Evolutionary conservation across 2,797 vertebrate species (phyloP), one percentile per base, ranked within the genome.

Genomic region (Limnodromus scolopaceus): DNA sequence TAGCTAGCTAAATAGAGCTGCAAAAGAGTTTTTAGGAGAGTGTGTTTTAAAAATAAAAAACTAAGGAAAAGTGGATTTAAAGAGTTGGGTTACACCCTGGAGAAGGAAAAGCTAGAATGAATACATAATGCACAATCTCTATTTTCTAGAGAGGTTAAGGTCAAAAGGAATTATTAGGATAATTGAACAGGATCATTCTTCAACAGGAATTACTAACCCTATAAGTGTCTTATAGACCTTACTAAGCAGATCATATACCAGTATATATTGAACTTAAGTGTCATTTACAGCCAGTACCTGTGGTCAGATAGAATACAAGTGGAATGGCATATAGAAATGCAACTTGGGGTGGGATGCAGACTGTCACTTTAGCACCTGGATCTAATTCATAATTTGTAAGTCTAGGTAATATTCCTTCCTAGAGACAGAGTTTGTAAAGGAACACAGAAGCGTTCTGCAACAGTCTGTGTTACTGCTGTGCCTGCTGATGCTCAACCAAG

Each of bases 101-200:
- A 65, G 41, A 55, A 86, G 4, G 3, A 5, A 78, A 86, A 45
- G 18, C 11, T 75, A 72, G 46, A 75, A 68, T 68, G 83, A 78
- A 90, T 63, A 60, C 8, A 15, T n/a, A 75, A 25, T 43, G 10
- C 18, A 14, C 16, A 36, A 51, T 23, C 4, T 84, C 11, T 93
- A 0, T 82, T 90, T 94, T 92, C 63, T 48, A 32, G 60, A 89
- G 51, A 70, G 54, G 48, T 69, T 82, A 66, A 91, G 39, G 66
- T 87, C 70, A 82, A 89, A 93, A 80, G 38, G 32, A 89, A 91
- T 79, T 92, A 76, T 89, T 92, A 84, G 39, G 53, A 80, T 92
- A 95, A 94, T 66, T 87, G 84, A 96, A 93, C 23, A 79, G 43
- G 20, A 68, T 8, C 12, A 32, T 75, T 85, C 53, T 70, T 92